Conservation (phyloP, 2,113 vertebrate species). For the Sinocyclocheilus anshuiensis region DNA sequence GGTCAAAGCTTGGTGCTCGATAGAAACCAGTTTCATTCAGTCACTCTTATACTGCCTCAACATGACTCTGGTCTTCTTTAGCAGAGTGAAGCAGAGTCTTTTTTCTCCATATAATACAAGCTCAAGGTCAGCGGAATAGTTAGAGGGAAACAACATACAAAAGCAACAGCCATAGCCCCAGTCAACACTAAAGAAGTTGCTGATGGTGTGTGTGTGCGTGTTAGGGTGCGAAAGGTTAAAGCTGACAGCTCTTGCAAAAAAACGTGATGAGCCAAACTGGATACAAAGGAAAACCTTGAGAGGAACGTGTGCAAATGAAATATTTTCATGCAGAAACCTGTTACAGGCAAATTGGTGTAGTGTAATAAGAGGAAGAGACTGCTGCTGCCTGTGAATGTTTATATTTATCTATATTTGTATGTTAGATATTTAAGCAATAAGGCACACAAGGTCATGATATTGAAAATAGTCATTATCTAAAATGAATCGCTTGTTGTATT, state of each 20-base stretch:
- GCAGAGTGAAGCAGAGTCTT: conserved; percentile 42
- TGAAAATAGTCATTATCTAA: neutral
- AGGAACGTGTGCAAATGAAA: conserved; percentile 20
- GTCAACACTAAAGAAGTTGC: conserved; percentile 36
- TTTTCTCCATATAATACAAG: conserved; percentile 49
- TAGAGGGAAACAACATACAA: conserved; percentile 39
- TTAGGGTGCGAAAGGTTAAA: neutral
- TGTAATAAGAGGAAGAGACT: neutral
- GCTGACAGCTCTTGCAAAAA: conserved; percentile 22
- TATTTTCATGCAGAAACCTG: conserved; percentile 32
- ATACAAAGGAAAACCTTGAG: conserved; percentile 37
- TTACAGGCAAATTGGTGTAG: conserved; percentile 17
- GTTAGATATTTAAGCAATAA: neutral
- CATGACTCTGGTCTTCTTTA: conserved; percentile 42
- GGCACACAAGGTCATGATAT: neutral
- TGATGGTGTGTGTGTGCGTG: conserved; percentile 30
- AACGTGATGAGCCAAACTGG: conserved; percentile 29
- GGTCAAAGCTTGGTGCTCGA: neutral
- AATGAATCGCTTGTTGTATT: neutral
- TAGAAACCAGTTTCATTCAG: conserved; percentile 18
- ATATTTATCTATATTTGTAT: neutral
- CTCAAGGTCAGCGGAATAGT: conserved; percentile 52
- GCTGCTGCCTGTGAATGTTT: neutral
- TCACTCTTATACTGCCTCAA: conserved; percentile 25
- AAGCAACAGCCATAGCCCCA: conserved; percentile 32